Percentiles rank a stretch among this genome's conserved stretches.
Evolutionary conservation across 2,797 vertebrate genomes (phyloP).

Genomic region (Kryptopterus vitreolus): DNA sequence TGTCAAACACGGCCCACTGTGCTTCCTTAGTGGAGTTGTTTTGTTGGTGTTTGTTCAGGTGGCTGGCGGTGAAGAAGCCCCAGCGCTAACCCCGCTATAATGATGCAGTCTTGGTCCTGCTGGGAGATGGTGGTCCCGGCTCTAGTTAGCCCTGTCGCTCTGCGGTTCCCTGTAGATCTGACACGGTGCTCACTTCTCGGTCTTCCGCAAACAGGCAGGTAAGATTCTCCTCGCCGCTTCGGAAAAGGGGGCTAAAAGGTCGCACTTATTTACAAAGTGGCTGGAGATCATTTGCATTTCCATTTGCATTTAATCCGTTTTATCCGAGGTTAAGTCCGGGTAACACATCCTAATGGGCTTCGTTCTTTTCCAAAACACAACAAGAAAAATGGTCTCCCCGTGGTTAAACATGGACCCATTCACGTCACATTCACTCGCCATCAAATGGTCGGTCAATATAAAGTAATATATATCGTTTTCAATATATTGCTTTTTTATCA

Average conservation of each 20-base stretch:
- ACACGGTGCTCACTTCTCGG: slow-evolving; percentile 5
- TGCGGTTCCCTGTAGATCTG: slow-evolving; percentile 19
- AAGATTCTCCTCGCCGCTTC: slow-evolving; percentile 7
- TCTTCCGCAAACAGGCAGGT: slow-evolving; percentile 15
- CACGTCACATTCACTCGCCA: slow-evolving; percentile 2
- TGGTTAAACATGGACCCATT: neutral
- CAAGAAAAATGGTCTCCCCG: neutral
- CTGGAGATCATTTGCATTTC: slow-evolving; percentile 2
- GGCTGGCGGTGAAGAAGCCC: neutral
- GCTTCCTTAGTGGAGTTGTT: neutral
- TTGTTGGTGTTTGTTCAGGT: neutral
- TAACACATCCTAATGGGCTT: slow-evolving; percentile 17
- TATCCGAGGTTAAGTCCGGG: slow-evolving; percentile 2
- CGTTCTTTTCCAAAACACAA: slow-evolving; percentile 7
- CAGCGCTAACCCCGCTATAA: slow-evolving; percentile 44
- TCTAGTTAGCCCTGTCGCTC: slow-evolving; percentile 35
- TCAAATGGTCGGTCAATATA: no score
- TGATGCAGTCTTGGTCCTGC: slow-evolving; percentile 64
- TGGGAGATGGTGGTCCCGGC: slow-evolving; percentile 25
- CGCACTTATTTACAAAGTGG: slow-evolving; percentile 16
- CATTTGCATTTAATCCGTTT: slow-evolving; percentile 24
- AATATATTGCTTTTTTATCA: no score
- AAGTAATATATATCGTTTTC: no score
- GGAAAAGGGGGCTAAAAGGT: slow-evolving; percentile 9
- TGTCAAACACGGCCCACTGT: neutral